Base-by-base conservation (phyloP, 2,113 vertebrate genomes). In the Cynoglossus semilaevis region DNA sequence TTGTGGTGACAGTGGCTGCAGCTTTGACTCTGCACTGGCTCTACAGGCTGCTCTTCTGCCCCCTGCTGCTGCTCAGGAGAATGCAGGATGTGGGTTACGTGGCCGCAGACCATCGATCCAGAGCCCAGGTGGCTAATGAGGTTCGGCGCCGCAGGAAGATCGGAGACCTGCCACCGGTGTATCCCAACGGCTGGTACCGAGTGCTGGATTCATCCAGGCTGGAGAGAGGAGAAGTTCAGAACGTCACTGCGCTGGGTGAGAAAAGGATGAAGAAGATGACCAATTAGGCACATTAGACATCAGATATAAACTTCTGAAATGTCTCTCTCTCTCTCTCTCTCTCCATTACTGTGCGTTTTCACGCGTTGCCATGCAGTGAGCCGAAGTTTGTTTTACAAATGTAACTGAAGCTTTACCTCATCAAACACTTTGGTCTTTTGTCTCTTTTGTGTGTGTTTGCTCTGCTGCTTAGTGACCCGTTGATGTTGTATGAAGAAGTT, bases 181-280 rank as follows among this genome's bases (percentile, higher is more conserved):
- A 88, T 40, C 94, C 93, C 3, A 92, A 93, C 63, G 93, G 93
- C 73, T 94, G 93, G 92, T 93, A 88, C 81, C 86, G 89, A 0
- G 80, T 92, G 15, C 66, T 93, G 72, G 90, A 90, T 79, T 92
- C 93, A 0, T 77, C 63, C 67, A 70, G 77, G 84, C 85, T 94
- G 78, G 61, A 73, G 34, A 77, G 50, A 5, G 91, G 90, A 1
- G 67, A 89, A 5, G 90, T 89, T 38, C 87, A 79, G 63, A 85
- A 65, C 58, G 69, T 91, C 34, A 80, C 83, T 3, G 58, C 91
- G 14, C 76, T 94, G 56, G 91, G 93, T 93, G 85, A 5, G 68
- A 48, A 10, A 10, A 11, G 10, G 9, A 41, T 5, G 4, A 41
- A 6, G 22, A 29, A 29, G 22, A 29, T 4, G 22, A 29, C 2